Conservation (phyloP, 1,140 invertebrate species). For the Drosophila tani region DNA sequence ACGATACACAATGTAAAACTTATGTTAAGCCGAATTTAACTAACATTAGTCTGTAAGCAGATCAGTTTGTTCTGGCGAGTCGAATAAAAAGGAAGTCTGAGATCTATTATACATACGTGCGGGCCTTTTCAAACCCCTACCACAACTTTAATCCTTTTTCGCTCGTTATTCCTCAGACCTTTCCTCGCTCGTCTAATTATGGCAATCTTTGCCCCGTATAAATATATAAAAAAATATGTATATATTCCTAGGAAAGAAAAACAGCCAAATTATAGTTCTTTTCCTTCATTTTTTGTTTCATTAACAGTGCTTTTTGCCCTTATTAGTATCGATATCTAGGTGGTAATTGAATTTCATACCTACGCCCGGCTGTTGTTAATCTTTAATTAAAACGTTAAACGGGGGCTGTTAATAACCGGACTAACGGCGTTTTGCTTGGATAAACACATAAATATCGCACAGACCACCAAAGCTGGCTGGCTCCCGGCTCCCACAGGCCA, state of each 20-base stretch:
- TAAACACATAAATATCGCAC: constrained; percentile 23
- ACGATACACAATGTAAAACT: too few relatives aligned
- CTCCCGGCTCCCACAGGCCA: neutral
- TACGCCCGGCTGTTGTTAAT: neutral
- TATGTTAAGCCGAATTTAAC: too few relatives aligned
- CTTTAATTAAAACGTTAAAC: constrained; percentile 13
- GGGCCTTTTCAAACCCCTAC: too few relatives aligned
- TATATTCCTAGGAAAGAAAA: neutral
- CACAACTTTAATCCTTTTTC: neutral
- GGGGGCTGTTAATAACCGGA: constrained; percentile 2
- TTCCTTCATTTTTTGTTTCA: neutral
- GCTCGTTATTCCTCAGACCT: neutral
- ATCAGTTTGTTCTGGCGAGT: too few relatives aligned
- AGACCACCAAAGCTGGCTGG: neutral
- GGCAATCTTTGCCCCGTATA: neutral
- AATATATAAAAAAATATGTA: neutral
- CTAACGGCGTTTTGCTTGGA: constrained; percentile 10
- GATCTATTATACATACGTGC: too few relatives aligned
- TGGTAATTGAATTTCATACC: neutral
- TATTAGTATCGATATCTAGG: neutral
- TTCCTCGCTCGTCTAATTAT: neutral
- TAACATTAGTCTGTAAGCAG: too few relatives aligned
- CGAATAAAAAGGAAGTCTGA: too few relatives aligned
- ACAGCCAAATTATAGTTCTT: neutral
- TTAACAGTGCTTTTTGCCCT: neutral